Evolutionary conservation across 2,113 vertebrate genomes (phyloP).

Genomic region (Megaceryle maxima): DNA sequence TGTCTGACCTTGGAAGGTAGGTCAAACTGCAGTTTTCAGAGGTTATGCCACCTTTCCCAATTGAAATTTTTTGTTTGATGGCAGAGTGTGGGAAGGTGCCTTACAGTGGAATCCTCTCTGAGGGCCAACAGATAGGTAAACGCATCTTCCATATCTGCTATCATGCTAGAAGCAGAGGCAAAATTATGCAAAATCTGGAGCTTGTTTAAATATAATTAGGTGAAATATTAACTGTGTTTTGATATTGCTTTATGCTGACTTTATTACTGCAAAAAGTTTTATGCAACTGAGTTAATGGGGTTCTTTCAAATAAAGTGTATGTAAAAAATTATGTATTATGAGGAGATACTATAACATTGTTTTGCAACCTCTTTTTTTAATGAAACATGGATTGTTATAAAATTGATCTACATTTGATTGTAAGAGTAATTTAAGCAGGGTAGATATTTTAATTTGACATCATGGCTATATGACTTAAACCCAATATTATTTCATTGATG

Average conservation of each 20-base stretch:
- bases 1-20: neutral
- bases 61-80: neutral
- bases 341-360: neutral
- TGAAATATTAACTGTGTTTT: neutral
- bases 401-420: neutral
- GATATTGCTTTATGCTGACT: slow-evolving; percentile 24
- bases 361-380: neutral
- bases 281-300: neutral
- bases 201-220: neutral
- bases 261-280: slow-evolving; percentile 10
- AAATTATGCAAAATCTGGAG: neutral
- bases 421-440: neutral
- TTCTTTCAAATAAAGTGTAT: neutral
- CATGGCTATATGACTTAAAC: neutral
- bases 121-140: neutral
- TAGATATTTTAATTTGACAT: neutral
- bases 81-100: neutral
- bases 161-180: neutral
- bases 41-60: neutral
- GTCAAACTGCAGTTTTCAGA: neutral
- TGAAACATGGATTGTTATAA: neutral
- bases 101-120: neutral
- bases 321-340: neutral
- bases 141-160: neutral
- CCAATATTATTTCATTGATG: neutral